These are phyloP conservation scores for Pyrrhosoma nymphula DNA, from an alignment of 2,888 invertebrate genomes.

Conservation along the genomic window DNA sequence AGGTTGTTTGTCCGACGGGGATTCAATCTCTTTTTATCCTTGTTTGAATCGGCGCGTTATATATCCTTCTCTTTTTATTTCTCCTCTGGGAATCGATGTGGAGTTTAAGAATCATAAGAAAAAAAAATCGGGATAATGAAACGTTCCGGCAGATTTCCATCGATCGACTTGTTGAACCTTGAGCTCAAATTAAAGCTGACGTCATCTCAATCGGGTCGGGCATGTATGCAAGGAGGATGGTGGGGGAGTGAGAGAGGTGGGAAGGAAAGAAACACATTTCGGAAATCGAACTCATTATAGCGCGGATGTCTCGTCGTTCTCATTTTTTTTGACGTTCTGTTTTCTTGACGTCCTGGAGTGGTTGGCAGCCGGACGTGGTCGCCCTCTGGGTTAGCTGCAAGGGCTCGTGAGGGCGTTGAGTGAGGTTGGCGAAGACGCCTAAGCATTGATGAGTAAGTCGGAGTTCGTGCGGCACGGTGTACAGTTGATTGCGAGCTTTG, in stretches of 20 bases:
- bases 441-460: not conserved
- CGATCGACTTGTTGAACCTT: conserved; percentile 1
- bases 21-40: not conserved
- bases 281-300: not conserved
- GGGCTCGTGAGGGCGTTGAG: not conserved
- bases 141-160: not conserved
- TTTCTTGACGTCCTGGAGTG: not conserved
- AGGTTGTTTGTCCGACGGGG: not conserved
- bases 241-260: not conserved
- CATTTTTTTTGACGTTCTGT: not conserved
- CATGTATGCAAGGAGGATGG: not conserved
- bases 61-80: not conserved
- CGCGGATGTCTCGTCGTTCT: not conserved
- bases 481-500: not conserved
- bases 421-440: not conserved
- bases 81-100: not conserved
- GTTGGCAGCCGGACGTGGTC: not conserved
- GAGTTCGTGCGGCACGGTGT: not conserved
- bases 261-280: not conserved
- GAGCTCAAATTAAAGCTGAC: not conserved
- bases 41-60: not conserved
- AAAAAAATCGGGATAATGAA: not conserved
- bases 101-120: not conserved
- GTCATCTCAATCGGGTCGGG: not conserved
- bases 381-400: not conserved